Evolutionary conservation across 2,888 invertebrate species (phyloP), one percentile per base, ranked within the genome.

Genomic region (Oxyteleia sp.): DNA sequence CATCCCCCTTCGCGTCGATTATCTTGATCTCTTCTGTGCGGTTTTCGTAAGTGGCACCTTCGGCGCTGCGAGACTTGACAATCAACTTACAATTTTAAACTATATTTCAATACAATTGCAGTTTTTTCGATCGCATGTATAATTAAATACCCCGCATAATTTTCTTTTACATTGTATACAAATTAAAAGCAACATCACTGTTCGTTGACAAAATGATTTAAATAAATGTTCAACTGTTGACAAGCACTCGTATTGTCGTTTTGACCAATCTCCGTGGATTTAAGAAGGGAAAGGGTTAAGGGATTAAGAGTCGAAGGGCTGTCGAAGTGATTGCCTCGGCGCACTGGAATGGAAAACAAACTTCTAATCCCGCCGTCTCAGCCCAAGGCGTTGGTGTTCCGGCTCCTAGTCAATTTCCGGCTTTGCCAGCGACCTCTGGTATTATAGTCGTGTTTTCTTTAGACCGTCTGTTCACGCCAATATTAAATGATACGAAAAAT

Each of bases 391-490:
- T 87, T 87, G 86, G 85, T 86, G 81, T 85, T 85, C 72, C 84
- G 78, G 82, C 86, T 87, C 82, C 83, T 61, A 86, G 83, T 87
- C 89, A 89, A 90, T 90, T 89, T 89, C 86, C 89, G 84, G 64
- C 41, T 57, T 23, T 47, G 32, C 47, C 32, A 7, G 13, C 61
- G 53, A 68, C 53, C 59, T 69, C 61, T 41, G 68, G 57, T 68
- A 83, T 78, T 69, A 79, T 49, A 45, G 5, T 7, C 29, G 18
- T 83, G 79, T 79, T 83, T 83, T 83, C 76, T 72, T 83, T 82
- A 26, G 78, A 55, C 57, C 32, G 26, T 29, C 53, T 68, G 45
- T 72, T 72, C 61, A 15, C 18, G 43, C 16, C 32, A n/a, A 51
- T 57, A 72, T 72, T 51, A 72, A 71, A 47, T 64, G 49, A 47